phyloP scores from a whole-genome alignment of 1,140 invertebrate species.

The Zelostemma sp. region DNA sequence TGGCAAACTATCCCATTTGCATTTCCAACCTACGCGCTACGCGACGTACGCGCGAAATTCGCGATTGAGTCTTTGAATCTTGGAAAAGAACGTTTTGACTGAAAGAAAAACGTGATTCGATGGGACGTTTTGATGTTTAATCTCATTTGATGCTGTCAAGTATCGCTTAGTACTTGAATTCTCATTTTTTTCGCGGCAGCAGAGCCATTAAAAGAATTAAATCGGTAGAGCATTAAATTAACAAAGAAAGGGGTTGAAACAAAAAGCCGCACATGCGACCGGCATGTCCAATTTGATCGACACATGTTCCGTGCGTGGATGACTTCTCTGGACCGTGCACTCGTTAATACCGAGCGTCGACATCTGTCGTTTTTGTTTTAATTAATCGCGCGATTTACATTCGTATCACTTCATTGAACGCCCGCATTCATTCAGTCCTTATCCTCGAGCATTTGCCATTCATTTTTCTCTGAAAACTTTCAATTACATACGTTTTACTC shows the following conservation, averaged over 20 bases:
- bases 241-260: conserved; percentile 16
- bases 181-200: neutral
- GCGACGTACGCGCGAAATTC: conserved; percentile 31
- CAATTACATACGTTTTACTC: no score
- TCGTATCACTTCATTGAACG: no score
- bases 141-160: no score
- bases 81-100: no score
- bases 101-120: no score
- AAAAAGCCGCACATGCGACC: conserved; percentile 5
- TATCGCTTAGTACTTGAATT: no score
- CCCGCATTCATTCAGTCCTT: no score
- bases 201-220: neutral
- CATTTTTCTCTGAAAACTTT: no score
- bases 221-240: conserved; percentile 9
- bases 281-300: conserved; percentile 14
- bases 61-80: no score
- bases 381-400: conserved; percentile 18
- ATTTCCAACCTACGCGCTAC: conserved; percentile 29
- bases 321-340: conserved; percentile 18
- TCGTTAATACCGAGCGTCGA: conserved; percentile 32
- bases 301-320: conserved; percentile 12
- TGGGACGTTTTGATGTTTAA: no score
- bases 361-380: conserved; percentile 37
- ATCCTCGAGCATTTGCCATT: no score
- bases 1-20: conserved; percentile 40